A percentile compares a stretch with the other conserved stretches of the same genome.
Conservation (phyloP, 1,140 invertebrate genomes). For the Lanistes nyassanus region DNA sequence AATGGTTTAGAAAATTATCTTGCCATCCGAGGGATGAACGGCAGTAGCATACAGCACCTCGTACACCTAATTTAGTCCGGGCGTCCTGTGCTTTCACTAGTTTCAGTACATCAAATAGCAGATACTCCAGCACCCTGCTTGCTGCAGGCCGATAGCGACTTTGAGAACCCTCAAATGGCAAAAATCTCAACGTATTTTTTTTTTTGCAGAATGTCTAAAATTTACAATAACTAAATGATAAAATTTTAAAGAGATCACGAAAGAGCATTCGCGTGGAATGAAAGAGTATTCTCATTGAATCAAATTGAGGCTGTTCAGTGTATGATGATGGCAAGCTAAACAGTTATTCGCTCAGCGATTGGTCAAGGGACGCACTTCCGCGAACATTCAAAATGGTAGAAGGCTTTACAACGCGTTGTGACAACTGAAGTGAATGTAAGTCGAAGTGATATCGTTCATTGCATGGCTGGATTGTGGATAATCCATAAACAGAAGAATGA, state of each 20-base stretch:
- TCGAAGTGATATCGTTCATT: not conserved
- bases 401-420: not conserved
- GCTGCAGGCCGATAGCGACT: too few species aligned
- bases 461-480: not conserved
- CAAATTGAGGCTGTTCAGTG: not conserved
- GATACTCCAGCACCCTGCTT: too few species aligned
- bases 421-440: not conserved
- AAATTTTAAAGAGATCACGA: not conserved
- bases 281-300: not conserved
- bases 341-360: not conserved
- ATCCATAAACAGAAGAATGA: not conserved
- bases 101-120: too few species aligned
- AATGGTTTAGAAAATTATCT: too few species aligned
- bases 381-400: slow-evolving; percentile 26
- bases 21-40: too few species aligned
- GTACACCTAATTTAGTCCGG: too few species aligned
- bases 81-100: too few species aligned
- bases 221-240: not conserved
- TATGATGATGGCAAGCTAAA: not conserved
- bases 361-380: slow-evolving; percentile 12
- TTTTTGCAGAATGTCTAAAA: not conserved
- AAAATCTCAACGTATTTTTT: not conserved
- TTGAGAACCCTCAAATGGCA: not conserved
- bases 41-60: too few species aligned
- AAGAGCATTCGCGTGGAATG: too few species aligned